These are phyloP conservation scores for Spondyliosoma cantharus DNA, from an alignment of 2,797 vertebrate genomes.

Conservation along the genomic window DNA sequence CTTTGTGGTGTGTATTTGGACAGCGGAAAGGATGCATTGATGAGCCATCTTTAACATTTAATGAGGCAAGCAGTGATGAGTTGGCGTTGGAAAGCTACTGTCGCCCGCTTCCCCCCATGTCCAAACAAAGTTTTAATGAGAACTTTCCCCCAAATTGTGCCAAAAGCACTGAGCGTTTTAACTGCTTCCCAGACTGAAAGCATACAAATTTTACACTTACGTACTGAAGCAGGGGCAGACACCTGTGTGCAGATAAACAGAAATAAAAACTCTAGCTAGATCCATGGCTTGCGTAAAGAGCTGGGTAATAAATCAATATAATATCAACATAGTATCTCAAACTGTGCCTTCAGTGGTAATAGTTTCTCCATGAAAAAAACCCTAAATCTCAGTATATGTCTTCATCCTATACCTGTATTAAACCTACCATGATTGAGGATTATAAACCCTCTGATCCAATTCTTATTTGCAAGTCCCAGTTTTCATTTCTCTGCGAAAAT, in stretches of 20 bases:
- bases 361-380: neutral
- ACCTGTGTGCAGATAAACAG: constrained; percentile 51
- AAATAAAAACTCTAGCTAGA: neutral
- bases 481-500: constrained; percentile 15
- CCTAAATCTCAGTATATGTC: too few relatives aligned
- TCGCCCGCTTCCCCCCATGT: constrained; percentile 71
- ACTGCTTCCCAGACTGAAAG: constrained; percentile 69
- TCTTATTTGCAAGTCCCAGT: neutral
- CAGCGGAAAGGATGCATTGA: constrained; percentile 66
- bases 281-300: neutral
- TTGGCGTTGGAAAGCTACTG: constrained; percentile 72
- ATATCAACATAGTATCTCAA: neutral
- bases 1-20: constrained; percentile 72
- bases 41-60: constrained; percentile 80
- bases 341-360: too few relatives aligned
- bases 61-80: constrained; percentile 81
- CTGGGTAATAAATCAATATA: neutral
- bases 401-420: neutral
- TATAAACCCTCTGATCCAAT: neutral
- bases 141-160: constrained; percentile 76
- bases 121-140: constrained; percentile 83
- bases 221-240: constrained; percentile 13
- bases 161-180: constrained; percentile 73
- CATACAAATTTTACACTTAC: constrained; percentile 20
- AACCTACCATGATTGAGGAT: neutral